phyloP scores from a whole-genome alignment of 1,140 invertebrate species.

The Caenorhabditis tropicalis region DNA sequence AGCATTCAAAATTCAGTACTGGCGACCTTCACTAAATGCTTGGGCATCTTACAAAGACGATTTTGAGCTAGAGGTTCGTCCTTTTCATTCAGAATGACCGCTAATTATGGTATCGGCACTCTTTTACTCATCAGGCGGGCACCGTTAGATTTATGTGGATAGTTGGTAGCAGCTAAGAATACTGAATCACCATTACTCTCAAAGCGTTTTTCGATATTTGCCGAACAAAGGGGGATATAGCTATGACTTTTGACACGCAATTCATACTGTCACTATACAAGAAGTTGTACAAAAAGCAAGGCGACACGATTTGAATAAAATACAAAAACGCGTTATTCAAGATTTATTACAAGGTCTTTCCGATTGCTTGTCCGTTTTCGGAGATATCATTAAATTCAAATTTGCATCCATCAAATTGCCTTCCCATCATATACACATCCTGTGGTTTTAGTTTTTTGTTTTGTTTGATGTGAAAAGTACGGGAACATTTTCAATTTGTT shows the following conservation, averaged over 20 bases:
- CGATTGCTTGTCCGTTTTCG: constrained; percentile 1
- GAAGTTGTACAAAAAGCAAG: neutral
- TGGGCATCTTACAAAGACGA: constrained; percentile 83
- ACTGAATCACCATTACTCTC: neutral
- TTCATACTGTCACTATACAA: constrained; percentile 14
- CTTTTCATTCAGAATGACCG: constrained; percentile 40
- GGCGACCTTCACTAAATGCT: constrained; percentile 81
- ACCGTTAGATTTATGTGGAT: neutral
- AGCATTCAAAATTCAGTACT: constrained; percentile 89
- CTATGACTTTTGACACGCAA: constrained; percentile 29
- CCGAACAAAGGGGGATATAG: neutral
- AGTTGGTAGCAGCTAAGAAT: neutral
- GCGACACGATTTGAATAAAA: neutral
- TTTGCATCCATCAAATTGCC: neutral
- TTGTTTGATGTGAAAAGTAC: constrained; percentile 1
- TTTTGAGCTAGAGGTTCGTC: constrained; percentile 78
- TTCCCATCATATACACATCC: neutral
- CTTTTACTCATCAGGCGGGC: neutral
- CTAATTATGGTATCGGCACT: constrained; percentile 38
- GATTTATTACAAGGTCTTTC: constrained; percentile 33
- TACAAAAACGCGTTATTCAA: constrained; percentile 1
- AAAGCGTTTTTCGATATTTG: neutral
- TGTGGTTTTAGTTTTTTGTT: neutral
- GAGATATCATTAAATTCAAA: constrained; percentile 33
- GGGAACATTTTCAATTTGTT: neutral